Evolutionary conservation across 2,888 invertebrate species (phyloP), one percentile per base, ranked within the genome.

Genomic region (Oligia strigilis): DNA sequence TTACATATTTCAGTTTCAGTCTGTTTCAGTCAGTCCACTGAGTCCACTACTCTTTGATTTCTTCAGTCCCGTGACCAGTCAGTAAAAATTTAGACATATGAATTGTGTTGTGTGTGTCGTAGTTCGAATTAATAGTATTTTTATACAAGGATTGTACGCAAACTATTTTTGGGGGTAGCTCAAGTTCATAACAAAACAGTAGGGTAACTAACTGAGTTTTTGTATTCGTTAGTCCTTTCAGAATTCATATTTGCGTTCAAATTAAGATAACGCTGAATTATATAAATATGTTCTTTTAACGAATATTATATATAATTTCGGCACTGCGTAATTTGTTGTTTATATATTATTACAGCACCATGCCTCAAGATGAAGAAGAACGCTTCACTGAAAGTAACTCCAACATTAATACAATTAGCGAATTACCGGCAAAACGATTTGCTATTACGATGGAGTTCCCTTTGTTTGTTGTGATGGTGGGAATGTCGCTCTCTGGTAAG

Each of bases 381-480:
- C 88, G 82, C 19, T 79, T 92, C 43, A 88, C 91, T n/a, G 93
- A 94, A 87, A 90, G 75, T 78, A 92, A 91, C 84, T 84, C 92
- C 1, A 91, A 90, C 74, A 89, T 92, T 77, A 94, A 93, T 87
- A 89, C 90, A 71, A 89, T 91, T 69, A 92, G 88, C 91, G 94
- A 94, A 89, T 82, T 93, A 64, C 93, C 94, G 36, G 88, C 89
- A 19, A 93, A 90, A 87, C 92, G 91, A 19, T 96, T 93, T 88
- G 90, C 90, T 65, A 85, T 96, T 55, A 95, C 96, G 0, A 91
- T 96, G 93, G 97, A 97, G 90, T 90, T 97, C 67, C 96, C 97
- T 80, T 87, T 97, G 85, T 97, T 97, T 92, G 82, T 95, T 65
- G 92, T 93, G 17, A 94, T 97, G 91, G 84, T 96, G 86, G 93